Conservation (phyloP, 2,888 invertebrate species). For the Drosophila buzzatii region DNA sequence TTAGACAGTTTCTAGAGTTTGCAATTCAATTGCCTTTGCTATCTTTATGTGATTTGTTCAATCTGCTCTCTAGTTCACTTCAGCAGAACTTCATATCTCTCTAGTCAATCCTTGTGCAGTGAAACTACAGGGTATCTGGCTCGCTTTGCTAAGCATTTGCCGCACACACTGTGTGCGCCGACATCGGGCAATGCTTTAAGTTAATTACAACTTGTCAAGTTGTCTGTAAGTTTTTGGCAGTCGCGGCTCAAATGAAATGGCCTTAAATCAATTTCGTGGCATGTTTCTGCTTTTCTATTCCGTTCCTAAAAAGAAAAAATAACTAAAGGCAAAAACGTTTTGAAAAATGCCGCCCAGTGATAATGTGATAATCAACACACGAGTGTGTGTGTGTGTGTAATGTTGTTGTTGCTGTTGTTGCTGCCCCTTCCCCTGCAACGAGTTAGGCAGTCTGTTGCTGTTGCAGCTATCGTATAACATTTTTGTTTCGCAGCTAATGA, state of each 20-base stretch:
- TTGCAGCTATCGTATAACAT: constrained; percentile 72
- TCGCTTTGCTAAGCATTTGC: constrained; percentile 5
- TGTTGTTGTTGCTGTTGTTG: constrained; percentile 34
- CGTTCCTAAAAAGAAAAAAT: constrained; percentile 2
- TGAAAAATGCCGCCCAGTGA: constrained; percentile 65
- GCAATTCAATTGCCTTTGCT: no score
- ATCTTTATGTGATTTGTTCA: not conserved
- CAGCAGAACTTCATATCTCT: not conserved
- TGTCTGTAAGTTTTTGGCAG: constrained; percentile 60
- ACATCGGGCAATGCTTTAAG: constrained; percentile 75
- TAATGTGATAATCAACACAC: constrained; percentile 68
- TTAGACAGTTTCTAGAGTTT: no score
- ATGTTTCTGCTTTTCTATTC: constrained; percentile 51
- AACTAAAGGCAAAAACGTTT: constrained; percentile 33
- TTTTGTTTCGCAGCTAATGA: constrained; percentile 73
- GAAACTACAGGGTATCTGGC: constrained; percentile 11
- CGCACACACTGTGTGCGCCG: constrained; percentile 8
- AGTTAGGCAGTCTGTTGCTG: constrained; percentile 14
- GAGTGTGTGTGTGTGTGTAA: constrained; percentile 26
- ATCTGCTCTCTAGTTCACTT: not conserved
- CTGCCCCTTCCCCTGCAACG: constrained; percentile 10
- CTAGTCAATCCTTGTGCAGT: not conserved
- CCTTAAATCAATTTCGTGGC: constrained; percentile 70
- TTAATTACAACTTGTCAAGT: constrained; percentile 80
- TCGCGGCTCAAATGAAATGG: constrained; percentile 65